Percentiles rank a stretch among this genome's conserved stretches.
Conservation (phyloP, 2,113 vertebrate genomes). For the Lipophrys pholis region DNA sequence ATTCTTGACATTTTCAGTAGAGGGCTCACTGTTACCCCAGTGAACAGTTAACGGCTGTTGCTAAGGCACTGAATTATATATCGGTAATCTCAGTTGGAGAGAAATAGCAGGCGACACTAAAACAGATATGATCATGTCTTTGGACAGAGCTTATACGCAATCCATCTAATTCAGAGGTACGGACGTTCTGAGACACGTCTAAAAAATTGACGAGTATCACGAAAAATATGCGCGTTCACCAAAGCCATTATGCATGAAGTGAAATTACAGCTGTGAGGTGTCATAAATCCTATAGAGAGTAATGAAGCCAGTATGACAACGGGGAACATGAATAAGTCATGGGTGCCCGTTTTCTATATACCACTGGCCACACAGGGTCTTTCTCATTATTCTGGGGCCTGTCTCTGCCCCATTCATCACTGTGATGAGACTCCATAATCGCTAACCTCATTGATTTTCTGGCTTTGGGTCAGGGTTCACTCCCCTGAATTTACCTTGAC, state of each 20-base stretch:
- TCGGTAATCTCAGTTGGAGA: slow-evolving; percentile 13
- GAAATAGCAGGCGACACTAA: background rate
- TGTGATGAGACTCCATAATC: slow-evolving; percentile 38
- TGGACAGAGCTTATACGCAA: background rate
- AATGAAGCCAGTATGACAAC: slow-evolving; percentile 44
- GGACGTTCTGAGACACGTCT: background rate
- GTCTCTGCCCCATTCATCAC: slow-evolving; percentile 62
- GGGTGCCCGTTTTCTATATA: slow-evolving; percentile 50
- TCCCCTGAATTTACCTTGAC: background rate
- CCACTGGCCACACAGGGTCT: slow-evolving; percentile 16
- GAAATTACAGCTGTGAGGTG: slow-evolving; percentile 58
- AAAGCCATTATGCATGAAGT: slow-evolving; percentile 58
- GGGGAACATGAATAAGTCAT: slow-evolving; percentile 72
- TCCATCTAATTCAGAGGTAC: background rate
- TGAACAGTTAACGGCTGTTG: slow-evolving; percentile 21
- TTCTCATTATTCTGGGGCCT: slow-evolving; percentile 57
- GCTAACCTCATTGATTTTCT: slow-evolving; percentile 18
- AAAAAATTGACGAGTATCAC: slow-evolving; percentile 43
- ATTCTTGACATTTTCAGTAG: slow-evolving; percentile 18
- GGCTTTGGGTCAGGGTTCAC: slow-evolving; percentile 28
- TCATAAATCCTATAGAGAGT: slow-evolving; percentile 63
- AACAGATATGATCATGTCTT: slow-evolving; percentile 13
- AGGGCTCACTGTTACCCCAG: slow-evolving; percentile 12
- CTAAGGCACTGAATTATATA: slow-evolving; percentile 8
- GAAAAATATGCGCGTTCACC: slow-evolving; percentile 43